phyloP scores from a whole-genome alignment of 2,888 invertebrate genomes.

The Anodontia alba region DNA sequence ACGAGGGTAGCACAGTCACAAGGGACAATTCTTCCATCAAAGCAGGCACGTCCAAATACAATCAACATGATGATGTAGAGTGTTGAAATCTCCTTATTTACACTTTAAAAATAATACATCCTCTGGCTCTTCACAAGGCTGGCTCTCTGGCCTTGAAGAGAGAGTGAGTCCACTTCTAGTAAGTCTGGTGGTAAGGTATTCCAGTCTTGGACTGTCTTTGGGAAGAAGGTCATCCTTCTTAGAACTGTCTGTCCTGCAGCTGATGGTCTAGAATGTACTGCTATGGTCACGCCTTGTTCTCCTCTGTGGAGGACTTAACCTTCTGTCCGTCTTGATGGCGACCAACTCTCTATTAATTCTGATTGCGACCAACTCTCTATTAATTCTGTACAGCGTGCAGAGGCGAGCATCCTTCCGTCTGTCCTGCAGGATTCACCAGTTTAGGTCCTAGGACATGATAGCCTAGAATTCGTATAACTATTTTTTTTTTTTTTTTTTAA shows the following conservation, averaged over 20 bases:
- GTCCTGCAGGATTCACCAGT: background rate
- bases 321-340: background rate
- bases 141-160: background rate
- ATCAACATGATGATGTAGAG: background rate
- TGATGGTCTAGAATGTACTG: background rate
- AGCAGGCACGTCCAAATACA: background rate
- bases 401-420: background rate
- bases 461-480: too few species aligned
- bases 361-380: constrained; percentile 1
- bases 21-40: background rate
- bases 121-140: background rate
- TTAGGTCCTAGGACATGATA: background rate
- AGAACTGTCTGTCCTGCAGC: constrained; percentile 9
- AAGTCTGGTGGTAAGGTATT: constrained; percentile 4
- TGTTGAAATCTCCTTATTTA: background rate
- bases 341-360: background rate
- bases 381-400: background rate
- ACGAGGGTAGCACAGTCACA: background rate
- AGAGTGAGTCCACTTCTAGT: background rate
- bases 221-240: constrained; percentile 5
- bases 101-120: background rate
- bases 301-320: background rate
- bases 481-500: too few species aligned
- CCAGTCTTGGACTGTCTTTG: constrained; percentile 1
- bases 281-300: background rate